A percentile compares a stretch with the other conserved stretches of the same genome.
Conservation (phyloP, 2,888 invertebrate species). For the Lottia gigantea region DNA sequence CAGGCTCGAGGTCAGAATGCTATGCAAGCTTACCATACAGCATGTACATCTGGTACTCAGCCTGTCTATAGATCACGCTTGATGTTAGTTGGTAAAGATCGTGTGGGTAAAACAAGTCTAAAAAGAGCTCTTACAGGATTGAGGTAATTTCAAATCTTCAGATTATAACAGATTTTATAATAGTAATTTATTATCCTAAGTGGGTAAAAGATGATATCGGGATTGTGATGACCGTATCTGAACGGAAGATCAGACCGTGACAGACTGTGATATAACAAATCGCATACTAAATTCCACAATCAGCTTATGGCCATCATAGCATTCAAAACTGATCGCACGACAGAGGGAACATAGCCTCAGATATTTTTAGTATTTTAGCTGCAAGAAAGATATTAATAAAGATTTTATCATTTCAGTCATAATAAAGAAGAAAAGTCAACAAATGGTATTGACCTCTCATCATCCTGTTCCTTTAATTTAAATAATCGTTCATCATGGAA, state of each 20-base stretch:
- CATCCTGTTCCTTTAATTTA: constrained; percentile 61
- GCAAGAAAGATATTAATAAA: no score
- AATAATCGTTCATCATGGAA: constrained; percentile 54
- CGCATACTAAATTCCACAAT: no score
- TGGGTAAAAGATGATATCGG: no score
- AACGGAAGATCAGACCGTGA: no score
- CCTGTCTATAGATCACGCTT: constrained; percentile 65
- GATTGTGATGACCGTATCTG: no score
- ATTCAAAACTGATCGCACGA: no score
- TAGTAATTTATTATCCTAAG: no score
- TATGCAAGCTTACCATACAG: constrained; percentile 63
- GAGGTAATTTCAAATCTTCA: constrained; percentile 41
- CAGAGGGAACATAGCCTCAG: no score
- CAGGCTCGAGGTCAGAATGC: constrained; percentile 66
- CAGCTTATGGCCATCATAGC: no score
- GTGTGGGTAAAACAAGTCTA: constrained; percentile 66
- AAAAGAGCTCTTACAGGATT: constrained; percentile 63
- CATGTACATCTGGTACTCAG: constrained; percentile 65
- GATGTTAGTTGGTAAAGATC: constrained; percentile 66
- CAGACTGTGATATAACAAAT: no score
- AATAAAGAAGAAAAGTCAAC: constrained; percentile 49
- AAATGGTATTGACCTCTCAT: constrained; percentile 62
- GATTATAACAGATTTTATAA: no score
- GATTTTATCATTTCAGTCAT: constrained; percentile 39
- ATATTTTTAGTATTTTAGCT: no score